Evolutionary conservation across 2,888 invertebrate genomes (phyloP).

Genomic region (Phymatocera aterrima): DNA sequence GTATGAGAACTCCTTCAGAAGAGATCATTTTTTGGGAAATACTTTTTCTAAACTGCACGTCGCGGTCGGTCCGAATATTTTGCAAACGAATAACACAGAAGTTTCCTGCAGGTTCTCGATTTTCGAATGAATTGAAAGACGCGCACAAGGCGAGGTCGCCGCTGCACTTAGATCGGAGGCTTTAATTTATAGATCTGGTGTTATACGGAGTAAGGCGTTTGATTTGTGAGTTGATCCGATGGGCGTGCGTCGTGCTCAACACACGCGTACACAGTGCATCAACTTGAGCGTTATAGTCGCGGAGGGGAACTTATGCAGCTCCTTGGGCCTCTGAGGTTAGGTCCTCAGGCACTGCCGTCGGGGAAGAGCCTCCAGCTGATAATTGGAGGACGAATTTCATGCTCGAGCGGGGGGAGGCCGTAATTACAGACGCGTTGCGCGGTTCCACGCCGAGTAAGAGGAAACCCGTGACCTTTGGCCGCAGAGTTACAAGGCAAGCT

Average conservation of each 20-base stretch:
- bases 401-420: conserved; percentile 24
- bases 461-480: conserved; percentile 33
- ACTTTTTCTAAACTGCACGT: no score
- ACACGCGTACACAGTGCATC: conserved; percentile 29
- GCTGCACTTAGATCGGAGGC: conserved; percentile 7
- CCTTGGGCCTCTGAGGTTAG: conserved; percentile 1
- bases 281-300: background rate
- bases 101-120: conserved; percentile 1
- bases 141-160: background rate
- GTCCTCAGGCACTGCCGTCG: conserved; percentile 18
- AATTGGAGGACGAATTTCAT: conserved; percentile 42
- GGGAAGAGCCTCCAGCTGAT: conserved; percentile 35
- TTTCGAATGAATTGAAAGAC: background rate
- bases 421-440: conserved; percentile 43
- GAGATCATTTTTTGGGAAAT: no score
- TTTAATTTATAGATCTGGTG: conserved; percentile 37
- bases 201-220: conserved; percentile 25
- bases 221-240: conserved; percentile 36
- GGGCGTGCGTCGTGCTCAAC: conserved; percentile 38
- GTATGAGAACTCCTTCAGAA: no score
- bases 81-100: background rate
- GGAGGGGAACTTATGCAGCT: background rate
- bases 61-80: no score
- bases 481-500: conserved; percentile 27
- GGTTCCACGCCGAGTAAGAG: conserved; percentile 42